Evolutionary conservation across 2,797 vertebrate species (phyloP).

Genomic region (Gambelia wislizenii): DNA sequence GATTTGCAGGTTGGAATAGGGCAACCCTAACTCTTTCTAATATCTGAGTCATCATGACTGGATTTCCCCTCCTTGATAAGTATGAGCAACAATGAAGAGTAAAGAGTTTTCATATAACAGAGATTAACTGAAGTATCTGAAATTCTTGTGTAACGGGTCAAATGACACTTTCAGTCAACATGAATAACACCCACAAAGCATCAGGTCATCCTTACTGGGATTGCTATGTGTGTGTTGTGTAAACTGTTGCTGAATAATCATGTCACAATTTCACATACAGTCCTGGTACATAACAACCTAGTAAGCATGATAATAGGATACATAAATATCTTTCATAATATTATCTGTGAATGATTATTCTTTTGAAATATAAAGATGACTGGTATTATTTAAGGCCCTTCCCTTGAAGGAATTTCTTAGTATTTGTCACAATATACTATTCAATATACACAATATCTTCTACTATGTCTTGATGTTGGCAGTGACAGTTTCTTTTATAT

Average conservation of each 20-base stretch:
- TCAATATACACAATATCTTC: too few species aligned
- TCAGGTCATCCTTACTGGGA: too few species aligned
- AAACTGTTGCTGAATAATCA: neutral
- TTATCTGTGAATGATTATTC: neutral
- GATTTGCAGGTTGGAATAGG: too few species aligned
- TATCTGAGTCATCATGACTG: neutral
- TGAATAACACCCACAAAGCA: neutral
- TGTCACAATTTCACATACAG: neutral
- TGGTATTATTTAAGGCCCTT: too few species aligned
- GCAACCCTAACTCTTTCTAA: neutral
- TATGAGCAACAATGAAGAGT: neutral
- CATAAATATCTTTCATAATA: neutral
- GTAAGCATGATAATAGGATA: neutral
- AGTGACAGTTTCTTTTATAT: too few species aligned
- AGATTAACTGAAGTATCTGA: neutral
- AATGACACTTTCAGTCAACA: neutral
- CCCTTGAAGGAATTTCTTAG: too few species aligned
- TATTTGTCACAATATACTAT: too few species aligned
- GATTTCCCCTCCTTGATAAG: neutral
- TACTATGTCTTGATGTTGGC: too few species aligned
- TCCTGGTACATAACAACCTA: neutral
- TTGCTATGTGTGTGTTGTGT: neutral
- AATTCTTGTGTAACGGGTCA: neutral
- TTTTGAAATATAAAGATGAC: too few species aligned
- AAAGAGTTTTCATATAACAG: neutral